Percentiles rank a stretch among this genome's conserved stretches.
Evolutionary conservation across 2,113 vertebrate genomes (phyloP).

Genomic region (Suncus etruscus): DNA sequence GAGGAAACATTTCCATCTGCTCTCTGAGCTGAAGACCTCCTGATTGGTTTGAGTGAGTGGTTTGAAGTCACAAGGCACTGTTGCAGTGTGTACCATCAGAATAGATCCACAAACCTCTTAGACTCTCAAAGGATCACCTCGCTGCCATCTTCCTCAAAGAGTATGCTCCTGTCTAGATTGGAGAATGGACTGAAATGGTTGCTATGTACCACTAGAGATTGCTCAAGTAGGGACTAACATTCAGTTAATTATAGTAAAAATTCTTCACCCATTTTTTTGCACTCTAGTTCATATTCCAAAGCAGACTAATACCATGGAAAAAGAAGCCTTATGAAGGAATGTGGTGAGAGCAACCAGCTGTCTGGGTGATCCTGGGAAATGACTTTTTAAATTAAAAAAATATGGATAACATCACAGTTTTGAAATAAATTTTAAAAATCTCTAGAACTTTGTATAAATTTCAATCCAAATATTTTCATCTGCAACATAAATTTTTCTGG

Average conservation of each 20-base stretch:
- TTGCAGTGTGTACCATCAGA: not conserved
- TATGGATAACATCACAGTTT: constrained; percentile 52
- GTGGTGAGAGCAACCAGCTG: constrained; percentile 69
- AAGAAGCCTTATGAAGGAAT: constrained; percentile 71
- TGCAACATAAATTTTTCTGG: constrained; percentile 72
- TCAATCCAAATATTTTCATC: constrained; percentile 71
- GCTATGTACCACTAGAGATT: not conserved
- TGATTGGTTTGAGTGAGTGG: not conserved
- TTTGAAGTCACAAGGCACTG: not conserved
- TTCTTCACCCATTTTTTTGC: not conserved
- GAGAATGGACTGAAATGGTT: not conserved
- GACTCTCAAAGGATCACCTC: not conserved
- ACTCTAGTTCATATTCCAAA: constrained; percentile 34
- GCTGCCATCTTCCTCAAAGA: not conserved
- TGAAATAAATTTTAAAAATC: constrained; percentile 66
- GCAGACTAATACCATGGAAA: constrained; percentile 63
- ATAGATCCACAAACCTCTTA: not conserved
- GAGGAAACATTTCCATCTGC: constrained; percentile 46
- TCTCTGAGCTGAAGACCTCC: not conserved
- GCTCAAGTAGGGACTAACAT: not conserved
- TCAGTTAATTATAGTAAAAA: not conserved
- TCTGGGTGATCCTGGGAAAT: constrained; percentile 65
- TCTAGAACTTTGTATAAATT: constrained; percentile 77
- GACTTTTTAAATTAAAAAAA: constrained; percentile 18
- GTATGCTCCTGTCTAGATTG: not conserved